Evolutionary conservation across 2,888 invertebrate genomes (phyloP).

Genomic region (Ceriagrion tenellum): DNA sequence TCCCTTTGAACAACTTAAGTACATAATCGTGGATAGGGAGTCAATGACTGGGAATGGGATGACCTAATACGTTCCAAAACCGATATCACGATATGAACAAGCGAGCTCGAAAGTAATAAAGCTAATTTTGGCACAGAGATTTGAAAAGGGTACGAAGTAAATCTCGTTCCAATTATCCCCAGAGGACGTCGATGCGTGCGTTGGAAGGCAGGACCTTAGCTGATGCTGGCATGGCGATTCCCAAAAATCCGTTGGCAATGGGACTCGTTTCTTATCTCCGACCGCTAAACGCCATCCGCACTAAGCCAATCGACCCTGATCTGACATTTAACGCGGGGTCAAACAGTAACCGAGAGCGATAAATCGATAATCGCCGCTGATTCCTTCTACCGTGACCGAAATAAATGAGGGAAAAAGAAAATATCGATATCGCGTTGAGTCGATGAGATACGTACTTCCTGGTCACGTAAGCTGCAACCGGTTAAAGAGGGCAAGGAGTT

Average conservation of each 20-base stretch:
- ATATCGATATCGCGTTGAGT: background rate
- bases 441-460: background rate
- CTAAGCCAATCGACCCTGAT: background rate
- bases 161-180: background rate
- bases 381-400: background rate
- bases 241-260: background rate
- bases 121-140: background rate
- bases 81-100: background rate
- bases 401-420: background rate
- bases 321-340: conserved; percentile 2
- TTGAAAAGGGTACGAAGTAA: background rate
- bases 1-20: too few species aligned
- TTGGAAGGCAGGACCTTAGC: background rate
- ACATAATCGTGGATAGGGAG: too few species aligned
- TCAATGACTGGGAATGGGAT: background rate
- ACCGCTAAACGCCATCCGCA: background rate
- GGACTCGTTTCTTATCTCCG: background rate
- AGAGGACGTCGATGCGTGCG: background rate
- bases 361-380: background rate
- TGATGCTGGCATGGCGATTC: background rate
- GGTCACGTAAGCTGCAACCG: background rate
- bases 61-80: background rate
- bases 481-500: background rate
- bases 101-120: background rate
- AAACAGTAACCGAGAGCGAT: background rate